Conservation (phyloP, 2,797 vertebrate genomes). For the Molossus alvarezi region DNA sequence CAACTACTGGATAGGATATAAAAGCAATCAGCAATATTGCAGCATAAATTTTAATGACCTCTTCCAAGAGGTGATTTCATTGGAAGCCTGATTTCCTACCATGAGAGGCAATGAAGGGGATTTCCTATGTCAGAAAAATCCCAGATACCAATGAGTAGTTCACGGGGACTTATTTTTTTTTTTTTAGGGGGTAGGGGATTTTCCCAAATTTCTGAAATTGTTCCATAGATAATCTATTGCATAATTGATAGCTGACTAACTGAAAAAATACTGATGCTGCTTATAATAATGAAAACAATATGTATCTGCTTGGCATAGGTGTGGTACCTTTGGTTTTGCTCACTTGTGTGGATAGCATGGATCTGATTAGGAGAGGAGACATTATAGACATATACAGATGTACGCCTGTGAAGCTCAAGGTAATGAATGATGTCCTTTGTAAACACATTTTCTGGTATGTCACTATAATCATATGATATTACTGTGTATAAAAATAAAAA, state of each 20-base stretch:
- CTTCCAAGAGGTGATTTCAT: neutral
- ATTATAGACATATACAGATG: slow-evolving; percentile 64
- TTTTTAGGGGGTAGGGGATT: neutral
- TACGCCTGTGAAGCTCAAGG: slow-evolving; percentile 66
- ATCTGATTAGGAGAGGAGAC: slow-evolving; percentile 62
- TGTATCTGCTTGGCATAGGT: slow-evolving; percentile 54
- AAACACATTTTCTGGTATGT: neutral
- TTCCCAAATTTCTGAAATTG: neutral
- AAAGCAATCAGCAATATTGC: neutral
- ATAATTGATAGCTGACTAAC: neutral
- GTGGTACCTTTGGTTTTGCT: slow-evolving; percentile 65
- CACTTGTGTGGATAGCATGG: slow-evolving; percentile 69
- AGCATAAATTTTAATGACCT: slow-evolving; percentile 8
- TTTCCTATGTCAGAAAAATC: neutral
- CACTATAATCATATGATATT: neutral
- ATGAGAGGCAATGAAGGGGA: neutral
- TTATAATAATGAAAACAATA: slow-evolving; percentile 8
- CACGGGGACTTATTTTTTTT: neutral
- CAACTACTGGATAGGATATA: neutral
- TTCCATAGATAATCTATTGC: neutral
- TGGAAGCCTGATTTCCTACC: slow-evolving; percentile 9
- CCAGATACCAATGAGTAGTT: neutral
- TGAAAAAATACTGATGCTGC: neutral
- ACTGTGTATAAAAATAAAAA: slow-evolving; percentile 23
- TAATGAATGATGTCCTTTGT: slow-evolving; percentile 31